phyloP scores from a whole-genome alignment of 2,113 vertebrate species.

The Corydoras maculifer region DNA sequence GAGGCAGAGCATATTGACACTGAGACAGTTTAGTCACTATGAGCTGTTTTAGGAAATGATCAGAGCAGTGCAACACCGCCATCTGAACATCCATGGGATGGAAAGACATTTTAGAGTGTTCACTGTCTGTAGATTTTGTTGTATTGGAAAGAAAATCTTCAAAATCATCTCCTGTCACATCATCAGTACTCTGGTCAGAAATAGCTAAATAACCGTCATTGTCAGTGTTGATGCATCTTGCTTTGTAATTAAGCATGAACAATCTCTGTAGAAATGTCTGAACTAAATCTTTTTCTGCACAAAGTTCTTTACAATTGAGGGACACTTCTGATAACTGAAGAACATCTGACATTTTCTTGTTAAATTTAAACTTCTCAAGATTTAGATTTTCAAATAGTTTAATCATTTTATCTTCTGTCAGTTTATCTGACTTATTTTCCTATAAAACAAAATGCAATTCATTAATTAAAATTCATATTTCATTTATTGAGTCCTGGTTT shows the following conservation, averaged over 20 bases:
- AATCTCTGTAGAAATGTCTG: not conserved
- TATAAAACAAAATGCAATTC: no score
- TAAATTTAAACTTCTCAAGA: not conserved
- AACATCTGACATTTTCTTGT: not conserved
- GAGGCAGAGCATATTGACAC: no score
- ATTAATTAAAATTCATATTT: no score
- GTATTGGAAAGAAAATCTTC: not conserved
- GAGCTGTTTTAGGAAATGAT: conserved; percentile 61
- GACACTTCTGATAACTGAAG: not conserved
- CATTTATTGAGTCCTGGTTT: no score
- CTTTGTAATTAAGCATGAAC: not conserved
- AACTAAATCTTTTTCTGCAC: not conserved
- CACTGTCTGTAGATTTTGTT: not conserved
- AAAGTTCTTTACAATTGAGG: not conserved
- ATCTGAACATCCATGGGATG: conserved; percentile 70
- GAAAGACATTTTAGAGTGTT: conserved; percentile 8
- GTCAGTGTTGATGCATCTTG: not conserved
- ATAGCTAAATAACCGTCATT: not conserved
- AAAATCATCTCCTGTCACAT: not conserved
- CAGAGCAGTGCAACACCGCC: conserved; percentile 66
- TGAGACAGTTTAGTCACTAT: no score
- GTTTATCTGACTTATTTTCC: no score
- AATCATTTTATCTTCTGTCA: no score
- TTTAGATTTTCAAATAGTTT: not conserved
- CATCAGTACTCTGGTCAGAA: not conserved